Evolutionary conservation across 2,113 vertebrate species (phyloP).

Genomic region (Mus pahari): DNA sequence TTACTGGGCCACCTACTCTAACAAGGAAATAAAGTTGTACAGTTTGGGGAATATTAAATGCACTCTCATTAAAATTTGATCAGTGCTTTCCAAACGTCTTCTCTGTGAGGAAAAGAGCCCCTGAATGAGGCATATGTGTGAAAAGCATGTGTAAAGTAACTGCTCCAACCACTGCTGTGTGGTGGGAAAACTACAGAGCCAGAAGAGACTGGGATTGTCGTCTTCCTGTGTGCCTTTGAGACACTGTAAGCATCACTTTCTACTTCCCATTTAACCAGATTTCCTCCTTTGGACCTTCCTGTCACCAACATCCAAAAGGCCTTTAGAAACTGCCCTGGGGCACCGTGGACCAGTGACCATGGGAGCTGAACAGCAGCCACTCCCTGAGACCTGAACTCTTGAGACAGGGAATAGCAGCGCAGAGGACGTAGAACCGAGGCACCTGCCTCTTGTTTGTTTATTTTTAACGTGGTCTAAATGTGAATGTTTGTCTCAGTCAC

Average conservation of each 20-base stretch:
- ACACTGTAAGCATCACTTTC: background rate
- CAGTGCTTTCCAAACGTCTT: background rate
- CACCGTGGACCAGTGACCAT: background rate
- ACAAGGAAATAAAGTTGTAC: background rate
- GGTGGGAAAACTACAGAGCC: background rate
- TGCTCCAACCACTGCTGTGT: background rate
- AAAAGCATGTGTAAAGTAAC: background rate
- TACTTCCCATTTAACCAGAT: background rate
- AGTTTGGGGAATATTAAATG: background rate
- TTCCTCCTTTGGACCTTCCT: background rate
- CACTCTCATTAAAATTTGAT: background rate
- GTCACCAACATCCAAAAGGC: background rate
- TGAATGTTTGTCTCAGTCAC: slow-evolving; percentile 86
- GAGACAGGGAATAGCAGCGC: slow-evolving; percentile 78
- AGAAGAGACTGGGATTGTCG: rapidly evolving
- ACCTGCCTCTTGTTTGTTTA: slow-evolving; percentile 88
- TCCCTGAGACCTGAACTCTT: background rate
- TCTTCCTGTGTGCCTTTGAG: background rate
- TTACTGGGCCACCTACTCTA: background rate
- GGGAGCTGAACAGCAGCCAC: background rate
- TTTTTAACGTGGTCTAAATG: slow-evolving; percentile 85
- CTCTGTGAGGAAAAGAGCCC: background rate
- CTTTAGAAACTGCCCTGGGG: background rate
- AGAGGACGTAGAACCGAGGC: slow-evolving; percentile 81
- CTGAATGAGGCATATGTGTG: background rate